Percentiles rank a stretch among this genome's conserved stretches.
Conservation (phyloP, 1,140 invertebrate species). For the Atta cephalotes region DNA sequence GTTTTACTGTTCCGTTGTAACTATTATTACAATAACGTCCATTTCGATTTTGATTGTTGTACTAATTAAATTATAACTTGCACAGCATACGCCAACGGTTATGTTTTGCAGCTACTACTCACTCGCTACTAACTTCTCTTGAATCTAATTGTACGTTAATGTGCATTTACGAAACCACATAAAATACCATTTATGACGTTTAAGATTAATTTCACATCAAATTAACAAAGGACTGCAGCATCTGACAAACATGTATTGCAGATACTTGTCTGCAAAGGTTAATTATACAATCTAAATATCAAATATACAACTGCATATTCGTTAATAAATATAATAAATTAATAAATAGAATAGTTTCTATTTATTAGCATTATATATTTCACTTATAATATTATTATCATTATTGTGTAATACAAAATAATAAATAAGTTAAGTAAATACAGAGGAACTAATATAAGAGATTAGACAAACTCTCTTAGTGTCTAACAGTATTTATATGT, state of each 20-base stretch:
- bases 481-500: too few species aligned
- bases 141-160: constrained; percentile 59
- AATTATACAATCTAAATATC: not conserved
- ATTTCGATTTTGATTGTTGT: constrained; percentile 37
- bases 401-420: not conserved
- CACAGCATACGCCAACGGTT: constrained; percentile 47
- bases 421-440: not conserved
- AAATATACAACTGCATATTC: not conserved
- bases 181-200: constrained; percentile 63
- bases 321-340: not conserved
- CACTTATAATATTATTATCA: not conserved
- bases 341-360: too few species aligned
- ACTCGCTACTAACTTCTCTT: constrained; percentile 36
- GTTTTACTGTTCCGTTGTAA: constrained; percentile 27
- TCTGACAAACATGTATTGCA: not conserved
- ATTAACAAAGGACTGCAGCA: not conserved
- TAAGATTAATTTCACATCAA: constrained; percentile 59
- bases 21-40: constrained; percentile 50
- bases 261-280: not conserved
- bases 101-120: constrained; percentile 52
- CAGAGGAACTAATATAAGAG: too few species aligned
- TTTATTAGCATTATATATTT: not conserved
- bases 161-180: constrained; percentile 41
- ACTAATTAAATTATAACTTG: constrained; percentile 61
- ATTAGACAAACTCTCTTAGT: too few species aligned